Conservation (phyloP, 2,797 vertebrate species). For the Erpetoichthys calabaricus region DNA sequence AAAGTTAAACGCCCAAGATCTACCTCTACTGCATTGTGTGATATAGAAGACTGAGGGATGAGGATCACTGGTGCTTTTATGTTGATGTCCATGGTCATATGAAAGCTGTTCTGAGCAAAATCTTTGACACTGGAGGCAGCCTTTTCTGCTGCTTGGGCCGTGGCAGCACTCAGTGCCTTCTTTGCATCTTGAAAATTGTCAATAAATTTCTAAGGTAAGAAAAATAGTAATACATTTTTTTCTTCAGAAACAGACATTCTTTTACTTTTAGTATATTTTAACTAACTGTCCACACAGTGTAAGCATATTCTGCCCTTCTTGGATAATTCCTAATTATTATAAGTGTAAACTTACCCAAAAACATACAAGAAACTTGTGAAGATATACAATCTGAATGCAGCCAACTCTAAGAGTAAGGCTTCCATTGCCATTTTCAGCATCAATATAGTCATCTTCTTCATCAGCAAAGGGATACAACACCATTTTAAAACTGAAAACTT, state of each 20-base stretch:
- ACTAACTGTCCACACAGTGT: too few species aligned
- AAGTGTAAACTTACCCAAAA: conserved; percentile 63
- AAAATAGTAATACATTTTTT: too few species aligned
- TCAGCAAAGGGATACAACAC: conserved; percentile 75
- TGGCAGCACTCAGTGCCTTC: conserved; percentile 48
- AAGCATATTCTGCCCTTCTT: not conserved
- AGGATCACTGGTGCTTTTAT: conserved; percentile 58
- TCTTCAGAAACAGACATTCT: too few species aligned
- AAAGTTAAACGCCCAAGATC: conserved; percentile 57
- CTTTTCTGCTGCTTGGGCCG: conserved; percentile 53
- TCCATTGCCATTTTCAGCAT: conserved; percentile 77
- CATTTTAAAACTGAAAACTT: conserved; percentile 83
- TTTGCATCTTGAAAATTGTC: conserved; percentile 58
- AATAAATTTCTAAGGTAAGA: conserved; percentile 49
- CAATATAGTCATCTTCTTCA: conserved; percentile 60
- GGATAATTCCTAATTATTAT: not conserved
- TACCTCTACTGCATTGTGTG: conserved; percentile 43
- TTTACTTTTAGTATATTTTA: too few species aligned
- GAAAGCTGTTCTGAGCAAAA: conserved; percentile 54
- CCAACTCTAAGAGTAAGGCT: conserved; percentile 74
- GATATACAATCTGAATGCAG: conserved; percentile 83
- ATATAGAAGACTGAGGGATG: conserved; percentile 48
- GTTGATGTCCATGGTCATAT: conserved; percentile 50
- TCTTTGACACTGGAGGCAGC: conserved; percentile 59
- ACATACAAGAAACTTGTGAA: conserved; percentile 83